Evolutionary conservation across 2,888 invertebrate species (phyloP), one percentile per base, ranked within the genome.

Genomic region (Steinernema scapterisci): DNA sequence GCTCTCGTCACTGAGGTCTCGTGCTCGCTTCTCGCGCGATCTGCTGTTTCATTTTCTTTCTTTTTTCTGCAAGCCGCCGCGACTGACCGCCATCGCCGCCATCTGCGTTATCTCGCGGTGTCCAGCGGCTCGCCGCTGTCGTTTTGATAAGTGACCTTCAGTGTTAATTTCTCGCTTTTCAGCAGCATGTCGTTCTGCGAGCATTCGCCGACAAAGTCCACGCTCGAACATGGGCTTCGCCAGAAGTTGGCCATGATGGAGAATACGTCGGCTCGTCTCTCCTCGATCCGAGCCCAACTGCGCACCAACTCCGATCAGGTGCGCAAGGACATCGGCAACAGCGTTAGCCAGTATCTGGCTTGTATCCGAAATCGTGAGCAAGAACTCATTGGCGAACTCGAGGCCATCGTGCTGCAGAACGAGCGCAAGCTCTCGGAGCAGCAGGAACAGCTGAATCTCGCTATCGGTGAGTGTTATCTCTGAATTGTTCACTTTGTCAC

Each of bases 331-430:
- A 80, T 84, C 54, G 73, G 77, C 52, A 76, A 77, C 31, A 71
- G 79, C 9, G 72, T 82, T 43, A 74, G 78, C 38, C 80, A 82
- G 9, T 81, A 82, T 72, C 75, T 82, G 46, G 73, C 73, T 3
- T 76, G 79, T 9, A 54, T 81, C 11, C 78, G 82, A 7, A 78
- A 76, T n/a, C 78, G 84, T 7, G 84, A 84, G 72, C 75, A 79
- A 45, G 76, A 81, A 43, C 76, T 84, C 23, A 73, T 82, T 27
- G 78, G 74, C 72, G 75, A 80, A 11, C 76, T 84, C 19, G 79
- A 81, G n/a, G 52, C 74, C 19, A 77, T 76, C 1, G 80, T 80
- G 31, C 73, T 74, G 38, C 63, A 71, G 51, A 81, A 79, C 71
- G 83, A 83, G 45, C 71, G 75, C 23, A 75, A 75, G 27, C 72